Evolutionary conservation across 2,797 vertebrate species (phyloP), one percentile per base, ranked within the genome.

Genomic region (Champsocephalus gunnari): DNA sequence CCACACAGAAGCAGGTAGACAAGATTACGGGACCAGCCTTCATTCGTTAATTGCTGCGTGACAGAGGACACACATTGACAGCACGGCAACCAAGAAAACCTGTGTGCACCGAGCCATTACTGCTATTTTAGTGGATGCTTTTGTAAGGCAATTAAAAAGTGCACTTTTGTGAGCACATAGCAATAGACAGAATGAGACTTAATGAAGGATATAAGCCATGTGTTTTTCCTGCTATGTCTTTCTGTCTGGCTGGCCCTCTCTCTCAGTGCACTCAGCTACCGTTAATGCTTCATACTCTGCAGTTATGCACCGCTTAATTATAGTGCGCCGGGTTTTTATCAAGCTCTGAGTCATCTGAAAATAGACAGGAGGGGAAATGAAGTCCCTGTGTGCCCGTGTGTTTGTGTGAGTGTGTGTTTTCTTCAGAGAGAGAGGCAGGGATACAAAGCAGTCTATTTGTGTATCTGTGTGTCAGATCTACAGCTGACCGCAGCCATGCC

Each of bases 331-430:
- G 84, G 48, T 79, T 14, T 75, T 80, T 85, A 72, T 79, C 38
- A 60, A 79, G 70, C 72, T 68, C 79, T 85, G 60, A 82, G 66
- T 70, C 69, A 44, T 86, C 90, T 70, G 79, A 86, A 92, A 92
- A 92, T 92, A 92, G 90, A 88, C 80, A 69, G 81, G 58, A 63
- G 62, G 62, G 74, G 56, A 90, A 92, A 93, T 86, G 79, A 90
- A 78, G 84, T 75, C 66, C 80, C 74, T 84, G 73, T 61, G 48
- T 73, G 71, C 70, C 68, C 28, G 5, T 38, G 7, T 38, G 34
- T 38, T 6, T 38, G 34, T 38, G 59, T 62, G 57, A 79, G 64
- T 71, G 78, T 76, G 61, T 72, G 63, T 50, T 38, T 38, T 9
- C 34, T 9, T 80, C 63, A 82, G 17, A 63, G 65, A 73, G 71